These are phyloP conservation scores for Myrmecophaga tridactyla DNA, from an alignment of 2,113 vertebrate genomes.

Conservation along the genomic window DNA sequence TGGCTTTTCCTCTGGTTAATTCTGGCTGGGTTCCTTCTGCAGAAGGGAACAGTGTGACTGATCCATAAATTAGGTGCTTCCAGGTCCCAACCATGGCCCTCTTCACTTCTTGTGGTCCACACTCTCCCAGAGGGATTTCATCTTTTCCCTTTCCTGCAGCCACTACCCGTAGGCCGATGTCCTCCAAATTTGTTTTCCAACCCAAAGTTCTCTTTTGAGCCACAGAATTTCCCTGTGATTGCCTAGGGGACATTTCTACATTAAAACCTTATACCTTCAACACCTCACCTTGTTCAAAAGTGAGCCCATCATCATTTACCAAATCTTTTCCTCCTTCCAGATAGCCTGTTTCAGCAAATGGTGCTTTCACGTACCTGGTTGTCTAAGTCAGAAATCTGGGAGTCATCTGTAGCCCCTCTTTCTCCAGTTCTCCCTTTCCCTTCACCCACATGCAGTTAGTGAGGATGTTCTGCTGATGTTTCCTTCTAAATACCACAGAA, in stretches of 20 bases:
- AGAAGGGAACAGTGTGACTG: background rate
- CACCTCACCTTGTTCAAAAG: background rate
- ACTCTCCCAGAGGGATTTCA: background rate
- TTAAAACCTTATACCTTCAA: background rate
- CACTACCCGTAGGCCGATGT: background rate
- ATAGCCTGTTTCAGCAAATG: background rate
- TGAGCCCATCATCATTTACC: background rate
- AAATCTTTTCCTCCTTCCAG: background rate
- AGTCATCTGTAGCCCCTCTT: background rate
- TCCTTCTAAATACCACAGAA: background rate
- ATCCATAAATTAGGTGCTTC: background rate
- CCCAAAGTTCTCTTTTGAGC: background rate
- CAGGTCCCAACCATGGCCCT: background rate
- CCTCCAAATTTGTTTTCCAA: background rate
- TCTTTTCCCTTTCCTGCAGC: background rate
- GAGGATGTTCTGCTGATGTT: background rate
- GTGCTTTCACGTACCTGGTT: too few species aligned
- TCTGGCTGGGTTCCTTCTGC: background rate
- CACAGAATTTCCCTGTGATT: background rate
- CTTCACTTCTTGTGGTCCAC: background rate
- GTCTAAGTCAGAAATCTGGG: background rate
- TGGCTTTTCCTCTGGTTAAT: background rate
- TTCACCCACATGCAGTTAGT: background rate
- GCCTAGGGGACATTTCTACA: background rate
- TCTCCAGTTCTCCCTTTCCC: background rate